Conservation (phyloP, 1,140 invertebrate genomes). For the Calephelis nemesis region DNA sequence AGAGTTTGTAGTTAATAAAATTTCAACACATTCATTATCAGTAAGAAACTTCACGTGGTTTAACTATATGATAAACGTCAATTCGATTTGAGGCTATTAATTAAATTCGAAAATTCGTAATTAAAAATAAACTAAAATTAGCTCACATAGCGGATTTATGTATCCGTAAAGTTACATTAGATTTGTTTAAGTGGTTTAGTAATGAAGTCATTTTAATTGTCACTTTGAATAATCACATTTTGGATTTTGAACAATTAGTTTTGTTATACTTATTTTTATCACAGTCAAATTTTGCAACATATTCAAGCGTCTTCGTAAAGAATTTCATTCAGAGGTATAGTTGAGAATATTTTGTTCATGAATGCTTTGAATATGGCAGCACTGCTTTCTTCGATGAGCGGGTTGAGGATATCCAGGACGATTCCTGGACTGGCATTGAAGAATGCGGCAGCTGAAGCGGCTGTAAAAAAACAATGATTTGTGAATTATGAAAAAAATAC, state of each 20-base stretch:
- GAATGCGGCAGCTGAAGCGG: conserved; percentile 81
- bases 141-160: no score
- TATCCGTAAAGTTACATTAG: no score
- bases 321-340: conserved; percentile 80
- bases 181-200: no score
- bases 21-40: no score
- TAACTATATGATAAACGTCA: no score
- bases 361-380: conserved; percentile 81
- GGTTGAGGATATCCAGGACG: conserved; percentile 85
- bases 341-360: conserved; percentile 79
- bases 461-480: conserved; percentile 62
- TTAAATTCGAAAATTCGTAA: no score
- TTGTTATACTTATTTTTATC: neutral
- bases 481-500: no score
- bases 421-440: conserved; percentile 85
- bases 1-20: no score
- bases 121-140: no score
- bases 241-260: neutral
- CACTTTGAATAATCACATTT: neutral
- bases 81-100: no score
- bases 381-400: conserved; percentile 85
- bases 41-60: no score
- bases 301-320: conserved; percentile 59
- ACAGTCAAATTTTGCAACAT: neutral
- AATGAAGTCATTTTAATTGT: no score